These are phyloP conservation scores for Elgaria multicarinata DNA, from an alignment of 2,113 vertebrate genomes.

Conservation along the genomic window DNA sequence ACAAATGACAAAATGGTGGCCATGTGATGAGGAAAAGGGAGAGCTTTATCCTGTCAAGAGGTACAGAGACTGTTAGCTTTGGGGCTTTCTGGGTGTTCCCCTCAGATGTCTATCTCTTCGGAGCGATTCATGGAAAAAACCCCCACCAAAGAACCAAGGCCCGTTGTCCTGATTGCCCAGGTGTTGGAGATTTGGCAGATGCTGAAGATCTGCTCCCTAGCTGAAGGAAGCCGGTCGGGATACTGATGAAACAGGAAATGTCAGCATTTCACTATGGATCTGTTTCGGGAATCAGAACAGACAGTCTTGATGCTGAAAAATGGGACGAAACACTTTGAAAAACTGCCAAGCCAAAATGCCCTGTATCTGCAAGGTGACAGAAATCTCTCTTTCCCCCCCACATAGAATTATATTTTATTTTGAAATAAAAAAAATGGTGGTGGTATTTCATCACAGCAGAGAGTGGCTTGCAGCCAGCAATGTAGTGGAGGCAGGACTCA, in stretches of 20 bases:
- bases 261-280: background rate
- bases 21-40: background rate
- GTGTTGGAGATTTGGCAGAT: background rate
- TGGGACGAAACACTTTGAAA: background rate
- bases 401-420: background rate
- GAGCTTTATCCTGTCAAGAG: background rate
- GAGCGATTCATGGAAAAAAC: background rate
- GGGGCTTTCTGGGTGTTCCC: background rate
- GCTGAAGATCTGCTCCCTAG: background rate
- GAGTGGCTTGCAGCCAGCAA: too few relatives aligned
- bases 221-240: background rate
- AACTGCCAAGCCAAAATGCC: background rate
- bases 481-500: too few relatives aligned
- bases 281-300: background rate
- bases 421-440: background rate
- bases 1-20: background rate
- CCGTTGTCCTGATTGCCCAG: background rate
- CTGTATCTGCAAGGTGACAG: background rate
- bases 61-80: background rate
- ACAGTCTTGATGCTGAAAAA: background rate
- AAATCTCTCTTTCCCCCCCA: background rate
- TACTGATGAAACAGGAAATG: background rate
- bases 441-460: too few relatives aligned
- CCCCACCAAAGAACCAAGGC: too few relatives aligned
- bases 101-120: background rate